Evolutionary conservation across 2,797 vertebrate genomes (phyloP), one percentile per base, ranked within the genome.

Genomic region (Sparidentex hasta): DNA sequence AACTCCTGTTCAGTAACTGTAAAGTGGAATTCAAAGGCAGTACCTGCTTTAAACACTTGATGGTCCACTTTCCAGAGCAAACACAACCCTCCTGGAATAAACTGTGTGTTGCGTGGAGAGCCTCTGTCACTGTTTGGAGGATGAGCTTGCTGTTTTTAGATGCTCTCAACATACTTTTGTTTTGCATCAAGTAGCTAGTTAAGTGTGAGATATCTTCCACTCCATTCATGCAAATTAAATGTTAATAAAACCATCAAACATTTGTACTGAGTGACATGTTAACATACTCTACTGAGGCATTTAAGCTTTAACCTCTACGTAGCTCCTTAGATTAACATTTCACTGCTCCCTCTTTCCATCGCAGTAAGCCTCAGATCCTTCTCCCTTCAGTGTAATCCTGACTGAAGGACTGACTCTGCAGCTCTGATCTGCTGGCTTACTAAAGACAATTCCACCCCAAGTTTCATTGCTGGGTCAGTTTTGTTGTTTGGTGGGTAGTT

Each of bases 391-490:
- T 25, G 0, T 56, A 64, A 61, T 33, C 51, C 59, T 41, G n/a
- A n/a, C 11, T 20, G 29, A 73, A 17, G 6, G 50, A 76, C 46
- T 43, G 16, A 75, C 20, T 55, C 13, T 48, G 52, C 41, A 33
- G 61, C 18, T 7, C 12, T 67, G 11, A 20, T 47, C 17, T 52
- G 5, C 25, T 48, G 72, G 52, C 57, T 58, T 20, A 55, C 50
- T 38, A 67, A 76, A 78, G 52, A 68, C 68, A 68, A 71, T 74
- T 76, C 57, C 71, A 71, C 62, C 74, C 58, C 23, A 12, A 11
- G 14, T 63, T 70, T 48, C 33, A 52, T 59, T 33, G 68, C 11
- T 27, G 11, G 50, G 43, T 70, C 38, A 51, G 3, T 54, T 27
- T 67, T 38, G 20, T 64, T 58, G n/a, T 64, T 63, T 52, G 33